Evolutionary conservation across 2,797 vertebrate genomes (phyloP), one percentile per base, ranked within the genome.

Genomic region (Diplodus puntazzo): DNA sequence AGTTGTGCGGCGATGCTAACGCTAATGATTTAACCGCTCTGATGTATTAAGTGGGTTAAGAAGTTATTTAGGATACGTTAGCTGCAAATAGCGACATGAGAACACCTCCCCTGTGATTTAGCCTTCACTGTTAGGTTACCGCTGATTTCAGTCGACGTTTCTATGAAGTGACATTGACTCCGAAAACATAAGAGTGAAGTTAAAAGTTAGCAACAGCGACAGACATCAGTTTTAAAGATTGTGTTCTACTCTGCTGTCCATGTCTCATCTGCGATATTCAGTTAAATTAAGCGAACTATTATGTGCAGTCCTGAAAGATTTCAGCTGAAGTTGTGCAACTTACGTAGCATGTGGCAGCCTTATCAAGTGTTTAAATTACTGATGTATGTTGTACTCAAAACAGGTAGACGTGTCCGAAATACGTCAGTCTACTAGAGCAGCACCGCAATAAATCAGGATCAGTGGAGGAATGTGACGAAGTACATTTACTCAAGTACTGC

Each of bases 1-100:
- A 5, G 25, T 23, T 16, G 18, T 13, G 0, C 46, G n/a, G 17
- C 18, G 30, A 13, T 16, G 82, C 82, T 82, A 82, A 77, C 14
- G 49, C 55, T 69, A 50, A 48, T 9, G 3, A 18, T 59, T 12
- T 34, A 30, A 30, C 4, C 34, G 5, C 11, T 4, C 7, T 39
- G 0, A 9, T 70, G 18, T 6, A 1, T 11, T 27, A 69, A 43
- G 17, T 39, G 16, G 25, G n/a, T 60, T 23, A 30, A 43, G 4
- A 50, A 8, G 61, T 77, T 75, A 49, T 69, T 67, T 23, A 5
- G 6, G 20, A 39, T 7, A 14, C 4, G 4, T 8, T 21, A n/a
- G n/a, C 21, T 45, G 25, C 18, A 34, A 20, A 50, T 42, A 21
- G n/a, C 2, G 9, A 50, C 23, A 1, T 6, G 27, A 7, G 2